Evolutionary conservation across 2,113 vertebrate species (phyloP).

Genomic region (Myotis davidii): DNA sequence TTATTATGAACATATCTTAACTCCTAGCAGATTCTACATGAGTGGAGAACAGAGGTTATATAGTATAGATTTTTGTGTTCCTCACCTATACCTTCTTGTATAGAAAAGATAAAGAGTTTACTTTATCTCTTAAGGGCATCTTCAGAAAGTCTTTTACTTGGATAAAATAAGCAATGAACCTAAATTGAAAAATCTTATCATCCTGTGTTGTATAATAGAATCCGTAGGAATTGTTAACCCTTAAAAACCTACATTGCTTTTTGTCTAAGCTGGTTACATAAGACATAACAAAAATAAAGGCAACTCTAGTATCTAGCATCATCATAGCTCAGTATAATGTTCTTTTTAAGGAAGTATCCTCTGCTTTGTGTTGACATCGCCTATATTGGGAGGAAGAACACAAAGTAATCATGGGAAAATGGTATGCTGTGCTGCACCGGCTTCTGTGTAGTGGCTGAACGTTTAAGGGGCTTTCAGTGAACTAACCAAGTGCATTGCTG

Average conservation of each 20-base stretch:
- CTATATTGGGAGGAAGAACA: background rate
- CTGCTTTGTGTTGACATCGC: background rate
- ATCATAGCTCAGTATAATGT: background rate
- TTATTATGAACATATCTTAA: background rate
- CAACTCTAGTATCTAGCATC: background rate
- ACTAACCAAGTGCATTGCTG: too few species aligned
- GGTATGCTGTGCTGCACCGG: background rate
- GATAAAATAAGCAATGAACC: slow-evolving; percentile 27
- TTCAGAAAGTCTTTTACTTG: slow-evolving; percentile 40
- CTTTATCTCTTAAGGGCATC: background rate
- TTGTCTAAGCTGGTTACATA: background rate
- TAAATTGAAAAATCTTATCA: slow-evolving; percentile 43
- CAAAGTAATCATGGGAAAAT: background rate
- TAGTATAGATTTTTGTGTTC: background rate
- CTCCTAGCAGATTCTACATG: background rate
- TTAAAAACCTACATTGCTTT: background rate
- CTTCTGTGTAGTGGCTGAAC: background rate
- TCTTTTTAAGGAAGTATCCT: background rate
- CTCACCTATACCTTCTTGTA: background rate
- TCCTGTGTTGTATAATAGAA: background rate
- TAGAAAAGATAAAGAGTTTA: background rate
- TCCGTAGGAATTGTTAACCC: background rate
- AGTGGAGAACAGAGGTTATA: background rate
- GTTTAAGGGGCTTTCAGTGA: background rate
- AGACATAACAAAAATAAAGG: background rate